Base-by-base conservation (phyloP, 1,140 invertebrate genomes). In the Drosophila repletoides region DNA sequence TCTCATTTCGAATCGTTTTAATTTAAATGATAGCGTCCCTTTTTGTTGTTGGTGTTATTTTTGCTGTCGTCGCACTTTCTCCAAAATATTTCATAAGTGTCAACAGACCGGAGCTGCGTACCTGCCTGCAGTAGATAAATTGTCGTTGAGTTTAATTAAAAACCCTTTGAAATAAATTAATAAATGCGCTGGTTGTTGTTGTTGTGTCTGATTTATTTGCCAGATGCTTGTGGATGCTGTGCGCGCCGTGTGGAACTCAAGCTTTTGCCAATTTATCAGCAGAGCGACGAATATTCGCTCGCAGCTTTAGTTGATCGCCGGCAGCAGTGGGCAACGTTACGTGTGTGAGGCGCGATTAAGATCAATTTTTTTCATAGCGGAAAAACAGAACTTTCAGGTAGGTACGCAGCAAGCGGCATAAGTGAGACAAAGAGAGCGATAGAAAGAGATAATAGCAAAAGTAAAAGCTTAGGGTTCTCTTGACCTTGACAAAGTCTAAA, bases 91-190 rank as follows among this genome's bases (percentile, higher is more conserved):
- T 83, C 70, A 83, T 84, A 83, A 84, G 63, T 84, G 69, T 65
- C 73, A 72, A 34, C 49, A n/a, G n/a, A n/a, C n/a, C n/a, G n/a
- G n/a, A n/a, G n/a, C n/a, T n/a, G n/a, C n/a, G 29, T 15, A 19
- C 2, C 46, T 52, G 48, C 14, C 41, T 36, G 45, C 24, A 5
- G 29, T 60, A 68, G 64, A 83, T 66, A 65, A 83, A 81, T 81
- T 60, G 64, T 58, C n/a, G 38, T 43, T 68, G 40, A 74, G 72
- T 71, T 84, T 84, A 77, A 83, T 84, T 77, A 74, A 77, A 63
- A 67, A 53, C 60, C 34, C 14, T 66, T 67, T 38, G 38, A 34
- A 46, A 66, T 22, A 6, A 36, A 41, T 29, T 40, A 36, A 29
- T 43, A 49, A 72, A 40, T 56, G 34, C 19, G 61, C 41, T 33